Evolutionary conservation across 2,888 invertebrate genomes (phyloP).

Genomic region (Lasioglossum marginatum): DNA sequence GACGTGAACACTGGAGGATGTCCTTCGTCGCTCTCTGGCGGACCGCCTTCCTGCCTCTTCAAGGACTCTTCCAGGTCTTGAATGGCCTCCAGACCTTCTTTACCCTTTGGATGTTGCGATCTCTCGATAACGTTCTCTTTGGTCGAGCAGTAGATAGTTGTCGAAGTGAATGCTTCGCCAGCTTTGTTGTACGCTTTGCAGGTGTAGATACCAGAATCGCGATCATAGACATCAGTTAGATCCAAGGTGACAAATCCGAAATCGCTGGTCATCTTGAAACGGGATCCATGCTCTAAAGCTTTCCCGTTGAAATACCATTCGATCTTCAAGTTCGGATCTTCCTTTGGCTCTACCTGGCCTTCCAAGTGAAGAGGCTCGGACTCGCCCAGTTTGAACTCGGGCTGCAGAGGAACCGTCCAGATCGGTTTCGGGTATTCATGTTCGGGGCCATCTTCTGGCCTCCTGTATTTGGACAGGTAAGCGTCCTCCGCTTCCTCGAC

Average conservation of each 20-base stretch:
- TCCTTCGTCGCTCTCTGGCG: slow-evolving; percentile 91
- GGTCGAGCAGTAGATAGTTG: slow-evolving; percentile 93
- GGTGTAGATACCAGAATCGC: slow-evolving; percentile 97
- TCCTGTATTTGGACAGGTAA: slow-evolving; percentile 89
- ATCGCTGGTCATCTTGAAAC: slow-evolving; percentile 97
- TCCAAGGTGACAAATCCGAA: slow-evolving; percentile 98
- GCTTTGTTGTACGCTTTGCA: slow-evolving; percentile 95
- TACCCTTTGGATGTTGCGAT: slow-evolving; percentile 98
- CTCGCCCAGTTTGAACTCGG: slow-evolving; percentile 93
- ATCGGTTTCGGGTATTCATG: slow-evolving; percentile 93
- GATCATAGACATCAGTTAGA: slow-evolving; percentile 95
- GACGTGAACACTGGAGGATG: slow-evolving; percentile 95
- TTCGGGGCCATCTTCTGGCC: slow-evolving; percentile 90
- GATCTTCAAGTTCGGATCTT: slow-evolving; percentile 95
- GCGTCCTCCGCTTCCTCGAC: slow-evolving; percentile 96
- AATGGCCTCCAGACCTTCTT: slow-evolving; percentile 95
- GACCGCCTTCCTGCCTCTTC: slow-evolving; percentile 89
- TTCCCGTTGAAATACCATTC: slow-evolving; percentile 98
- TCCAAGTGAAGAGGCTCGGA: slow-evolving; percentile 95
- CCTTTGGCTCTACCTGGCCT: slow-evolving; percentile 97
- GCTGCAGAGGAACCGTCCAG: slow-evolving; percentile 93
- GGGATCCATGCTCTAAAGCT: slow-evolving; percentile 92
- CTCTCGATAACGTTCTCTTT: slow-evolving; percentile 94
- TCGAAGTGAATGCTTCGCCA: slow-evolving; percentile 96
- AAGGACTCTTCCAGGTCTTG: slow-evolving; percentile 95